Conservation (phyloP, 1,140 invertebrate species). For the Heliothis virescens region DNA sequence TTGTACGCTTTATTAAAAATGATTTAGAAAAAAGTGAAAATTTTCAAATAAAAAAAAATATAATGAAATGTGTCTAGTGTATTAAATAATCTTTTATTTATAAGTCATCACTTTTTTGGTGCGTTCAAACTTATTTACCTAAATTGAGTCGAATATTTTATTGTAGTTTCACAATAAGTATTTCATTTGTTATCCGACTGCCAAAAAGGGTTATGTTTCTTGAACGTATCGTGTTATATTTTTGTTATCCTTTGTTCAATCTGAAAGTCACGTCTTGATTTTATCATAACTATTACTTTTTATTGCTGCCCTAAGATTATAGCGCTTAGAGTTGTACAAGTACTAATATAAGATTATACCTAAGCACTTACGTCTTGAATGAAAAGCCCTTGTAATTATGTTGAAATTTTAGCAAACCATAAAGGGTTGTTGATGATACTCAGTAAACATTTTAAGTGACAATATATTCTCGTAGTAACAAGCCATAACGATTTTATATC, state of each 20-base stretch:
- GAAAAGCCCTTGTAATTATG: not conserved
- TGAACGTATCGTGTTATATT: not conserved
- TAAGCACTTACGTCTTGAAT: not conserved
- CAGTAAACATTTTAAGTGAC: constrained; percentile 28
- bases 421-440: not conserved
- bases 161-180: not conserved
- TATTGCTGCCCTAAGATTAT: constrained; percentile 10
- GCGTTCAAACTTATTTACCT: too few relatives aligned
- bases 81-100: too few relatives aligned
- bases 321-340: constrained; percentile 6
- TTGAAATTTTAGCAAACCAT: not conserved
- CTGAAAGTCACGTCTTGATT: constrained; percentile 36
- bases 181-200: not conserved
- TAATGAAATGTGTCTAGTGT: too few relatives aligned
- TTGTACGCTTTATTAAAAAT: too few relatives aligned
- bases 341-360: constrained; percentile 17
- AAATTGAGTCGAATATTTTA: too few relatives aligned
- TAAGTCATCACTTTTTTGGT: too few relatives aligned
- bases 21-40: too few relatives aligned
- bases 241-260: not conserved
- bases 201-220: not conserved
- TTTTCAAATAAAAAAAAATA: too few relatives aligned
- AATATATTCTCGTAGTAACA: constrained; percentile 27
- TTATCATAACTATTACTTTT: constrained; percentile 31
- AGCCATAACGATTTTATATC: constrained; percentile 36